A percentile compares a stretch with the other conserved stretches of the same genome.
These are phyloP conservation scores for Puffinus mauretanicus DNA, from an alignment of 2,113 vertebrate genomes.

Conservation along the genomic window DNA sequence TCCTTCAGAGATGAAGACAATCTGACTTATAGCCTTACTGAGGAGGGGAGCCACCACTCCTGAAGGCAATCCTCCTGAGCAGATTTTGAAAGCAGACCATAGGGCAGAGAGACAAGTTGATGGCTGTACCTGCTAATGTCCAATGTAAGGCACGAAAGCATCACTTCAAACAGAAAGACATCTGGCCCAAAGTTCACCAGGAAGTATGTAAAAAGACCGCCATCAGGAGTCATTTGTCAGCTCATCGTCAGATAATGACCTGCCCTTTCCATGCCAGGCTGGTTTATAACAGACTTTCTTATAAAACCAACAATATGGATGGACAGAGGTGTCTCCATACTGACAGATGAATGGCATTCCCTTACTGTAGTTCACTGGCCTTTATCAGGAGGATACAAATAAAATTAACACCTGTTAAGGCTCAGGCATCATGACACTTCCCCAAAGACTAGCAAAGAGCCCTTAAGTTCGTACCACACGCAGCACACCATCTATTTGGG, in stretches of 20 bases:
- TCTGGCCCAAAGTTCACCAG: background rate
- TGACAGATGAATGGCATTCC: background rate
- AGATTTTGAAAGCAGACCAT: background rate
- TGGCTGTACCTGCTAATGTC: background rate
- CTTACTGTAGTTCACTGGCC: background rate
- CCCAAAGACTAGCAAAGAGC: background rate
- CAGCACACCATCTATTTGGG: background rate
- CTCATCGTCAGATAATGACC: background rate
- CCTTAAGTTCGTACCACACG: rapidly evolving
- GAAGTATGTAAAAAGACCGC: background rate
- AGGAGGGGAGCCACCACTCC: background rate
- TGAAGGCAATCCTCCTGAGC: background rate
- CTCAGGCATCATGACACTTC: background rate
- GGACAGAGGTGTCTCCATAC: background rate
- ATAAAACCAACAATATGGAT: background rate
- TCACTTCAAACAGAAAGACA: background rate
- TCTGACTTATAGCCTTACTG: background rate
- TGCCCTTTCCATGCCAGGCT: background rate
- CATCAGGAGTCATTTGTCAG: background rate
- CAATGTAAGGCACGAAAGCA: background rate
- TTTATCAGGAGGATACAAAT: background rate
- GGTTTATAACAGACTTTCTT: background rate
- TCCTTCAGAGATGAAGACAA: background rate
- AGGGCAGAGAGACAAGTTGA: background rate
- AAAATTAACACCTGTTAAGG: background rate